A percentile compares a stretch with the other conserved stretches of the same genome.
These are phyloP conservation scores for Hoplodrina blanda DNA, from an alignment of 2,888 invertebrate species.

Conservation along the genomic window DNA sequence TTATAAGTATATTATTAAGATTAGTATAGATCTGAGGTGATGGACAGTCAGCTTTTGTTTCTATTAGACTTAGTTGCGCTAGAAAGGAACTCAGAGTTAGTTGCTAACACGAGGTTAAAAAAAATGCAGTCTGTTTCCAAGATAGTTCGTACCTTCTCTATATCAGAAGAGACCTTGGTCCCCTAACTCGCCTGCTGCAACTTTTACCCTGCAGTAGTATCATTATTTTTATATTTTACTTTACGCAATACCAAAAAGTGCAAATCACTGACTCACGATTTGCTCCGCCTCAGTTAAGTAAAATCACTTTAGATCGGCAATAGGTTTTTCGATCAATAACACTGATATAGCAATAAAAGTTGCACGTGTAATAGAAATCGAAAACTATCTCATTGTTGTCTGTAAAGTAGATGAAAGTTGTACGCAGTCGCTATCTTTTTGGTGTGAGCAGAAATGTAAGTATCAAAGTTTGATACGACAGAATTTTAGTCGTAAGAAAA, in stretches of 20 bases:
- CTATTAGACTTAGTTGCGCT: no score
- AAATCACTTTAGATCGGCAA: slow-evolving; percentile 5
- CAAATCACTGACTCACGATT: not conserved
- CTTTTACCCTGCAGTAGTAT: no score
- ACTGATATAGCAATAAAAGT: slow-evolving; percentile 16
- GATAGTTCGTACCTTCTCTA: no score
- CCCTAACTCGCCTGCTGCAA: no score
- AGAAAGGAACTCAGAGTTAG: no score
- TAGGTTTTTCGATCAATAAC: slow-evolving; percentile 12
- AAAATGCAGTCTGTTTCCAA: no score
- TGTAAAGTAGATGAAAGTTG: slow-evolving; percentile 40
- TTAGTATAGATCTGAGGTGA: no score
- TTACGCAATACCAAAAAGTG: not conserved
- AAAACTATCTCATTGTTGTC: slow-evolving; percentile 36
- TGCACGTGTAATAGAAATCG: slow-evolving; percentile 33
- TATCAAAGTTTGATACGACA: not conserved
- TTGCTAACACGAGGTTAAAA: no score
- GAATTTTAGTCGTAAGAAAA: not conserved
- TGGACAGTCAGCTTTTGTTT: no score
- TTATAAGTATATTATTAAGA: no score
- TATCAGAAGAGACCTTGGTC: no score
- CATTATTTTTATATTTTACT: no score
- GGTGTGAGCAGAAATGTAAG: slow-evolving; percentile 1
- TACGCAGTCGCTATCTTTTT: not conserved
- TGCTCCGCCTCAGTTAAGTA: not conserved